Evolutionary conservation across 2,888 invertebrate species (phyloP).

Genomic region (Noctuana brunneofusca): DNA sequence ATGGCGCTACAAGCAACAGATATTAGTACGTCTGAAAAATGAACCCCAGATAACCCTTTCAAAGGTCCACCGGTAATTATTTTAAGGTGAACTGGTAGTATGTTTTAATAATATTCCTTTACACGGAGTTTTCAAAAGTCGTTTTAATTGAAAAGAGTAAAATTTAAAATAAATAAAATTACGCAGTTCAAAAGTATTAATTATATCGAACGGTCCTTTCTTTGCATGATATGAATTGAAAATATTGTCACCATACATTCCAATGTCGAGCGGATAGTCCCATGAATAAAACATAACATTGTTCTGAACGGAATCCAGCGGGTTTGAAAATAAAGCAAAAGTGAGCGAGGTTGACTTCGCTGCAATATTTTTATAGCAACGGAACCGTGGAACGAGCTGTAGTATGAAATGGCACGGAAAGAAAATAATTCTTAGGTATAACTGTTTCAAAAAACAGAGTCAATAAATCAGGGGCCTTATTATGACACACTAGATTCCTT

Average conservation of each 20-base stretch:
- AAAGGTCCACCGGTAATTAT: background rate
- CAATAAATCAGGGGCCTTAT: background rate
- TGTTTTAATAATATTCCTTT: too few species aligned
- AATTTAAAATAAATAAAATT: background rate
- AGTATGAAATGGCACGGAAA: constrained; percentile 16
- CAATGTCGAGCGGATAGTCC: constrained; percentile 13
- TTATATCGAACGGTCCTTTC: constrained; percentile 1
- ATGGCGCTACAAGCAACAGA: background rate
- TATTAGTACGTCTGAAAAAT: background rate
- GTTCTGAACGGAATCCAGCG: constrained; percentile 30
- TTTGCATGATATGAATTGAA: constrained; percentile 20
- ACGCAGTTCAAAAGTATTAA: background rate
- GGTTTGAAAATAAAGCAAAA: constrained; percentile 33
- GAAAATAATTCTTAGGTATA: constrained; percentile 7
- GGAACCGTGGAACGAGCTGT: constrained; percentile 11
- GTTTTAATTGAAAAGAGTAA: too few species aligned
- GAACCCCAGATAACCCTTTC: background rate
- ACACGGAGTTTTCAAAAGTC: too few species aligned
- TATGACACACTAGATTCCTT: too few species aligned
- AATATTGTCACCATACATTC: constrained; percentile 32
- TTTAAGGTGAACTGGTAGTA: background rate
- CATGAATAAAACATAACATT: constrained; percentile 34
- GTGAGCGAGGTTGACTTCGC: constrained; percentile 25
- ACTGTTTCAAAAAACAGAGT: background rate
- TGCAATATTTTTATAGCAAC: constrained; percentile 30